Conservation (phyloP, 2,113 vertebrate genomes). For the Corydoras maculifer region DNA sequence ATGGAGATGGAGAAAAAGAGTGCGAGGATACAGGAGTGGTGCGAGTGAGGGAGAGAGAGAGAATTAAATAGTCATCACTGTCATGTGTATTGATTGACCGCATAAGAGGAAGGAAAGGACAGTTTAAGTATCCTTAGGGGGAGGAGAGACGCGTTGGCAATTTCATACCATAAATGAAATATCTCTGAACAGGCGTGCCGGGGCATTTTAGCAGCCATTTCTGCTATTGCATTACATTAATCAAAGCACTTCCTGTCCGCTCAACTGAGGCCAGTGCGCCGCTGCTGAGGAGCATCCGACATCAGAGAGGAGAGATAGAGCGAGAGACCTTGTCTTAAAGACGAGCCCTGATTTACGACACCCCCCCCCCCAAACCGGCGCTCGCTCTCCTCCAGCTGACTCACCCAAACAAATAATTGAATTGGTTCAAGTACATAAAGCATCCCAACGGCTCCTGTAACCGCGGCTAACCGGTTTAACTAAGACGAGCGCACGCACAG, state of each 20-base stretch:
- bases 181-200: conserved; percentile 78
- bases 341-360: conserved; percentile 79
- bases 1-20: conserved; percentile 15
- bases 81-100: conserved; percentile 91
- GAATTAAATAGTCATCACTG: conserved; percentile 76
- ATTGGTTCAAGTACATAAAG: conserved; percentile 79
- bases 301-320: conserved; percentile 1
- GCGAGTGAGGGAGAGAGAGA: not conserved
- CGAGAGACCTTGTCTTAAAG: conserved; percentile 19
- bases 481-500: conserved; percentile 55
- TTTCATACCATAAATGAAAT: conserved; percentile 82
- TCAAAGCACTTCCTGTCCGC: conserved; percentile 79
- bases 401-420: conserved; percentile 80
- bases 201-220: conserved; percentile 80
- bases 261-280: conserved; percentile 67
- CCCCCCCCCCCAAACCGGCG: conserved; percentile 57
- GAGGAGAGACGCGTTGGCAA: conserved; percentile 68
- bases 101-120: conserved; percentile 86
- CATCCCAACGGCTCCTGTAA: conserved; percentile 75
- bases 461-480: conserved; percentile 69
- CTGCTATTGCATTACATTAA: conserved; percentile 87
- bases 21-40: conserved; percentile 52
- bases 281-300: not conserved
- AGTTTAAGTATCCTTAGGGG: conserved; percentile 64
- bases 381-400: conserved; percentile 55